Evolutionary conservation across 2,113 vertebrate species (phyloP).

Genomic region (Pachycephala philippinensis): DNA sequence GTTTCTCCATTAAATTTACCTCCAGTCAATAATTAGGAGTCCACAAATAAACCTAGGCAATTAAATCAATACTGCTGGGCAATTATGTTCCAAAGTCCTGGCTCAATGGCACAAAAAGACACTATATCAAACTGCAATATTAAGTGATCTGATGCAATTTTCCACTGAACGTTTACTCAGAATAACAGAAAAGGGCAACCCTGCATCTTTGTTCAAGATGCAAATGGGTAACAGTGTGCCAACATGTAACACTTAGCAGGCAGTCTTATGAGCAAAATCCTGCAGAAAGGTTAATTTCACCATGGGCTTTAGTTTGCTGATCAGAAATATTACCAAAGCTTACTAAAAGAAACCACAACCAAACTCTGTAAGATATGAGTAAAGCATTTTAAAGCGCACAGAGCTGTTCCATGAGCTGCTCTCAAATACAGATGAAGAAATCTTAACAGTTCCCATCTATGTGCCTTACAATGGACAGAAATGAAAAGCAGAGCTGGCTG

Average conservation of each 20-base stretch:
- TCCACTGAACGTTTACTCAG: constrained; percentile 45
- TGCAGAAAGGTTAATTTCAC: not conserved
- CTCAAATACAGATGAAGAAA: not conserved
- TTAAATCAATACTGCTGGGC: constrained; percentile 96
- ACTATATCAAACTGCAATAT: constrained; percentile 86
- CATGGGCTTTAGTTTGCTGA: not conserved
- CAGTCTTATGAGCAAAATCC: not conserved
- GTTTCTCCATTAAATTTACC: constrained; percentile 95
- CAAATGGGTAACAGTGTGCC: not conserved
- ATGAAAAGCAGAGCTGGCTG: not conserved
- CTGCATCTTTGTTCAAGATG: not conserved
- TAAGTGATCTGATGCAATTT: constrained; percentile 76
- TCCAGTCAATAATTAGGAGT: constrained; percentile 99
- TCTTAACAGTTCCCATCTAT: not conserved
- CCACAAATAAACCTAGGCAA: constrained; percentile 99
- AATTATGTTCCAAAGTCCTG: constrained; percentile 79
- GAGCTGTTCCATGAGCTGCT: not conserved
- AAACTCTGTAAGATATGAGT: not conserved
- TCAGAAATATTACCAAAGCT: not conserved
- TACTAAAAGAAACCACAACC: not conserved
- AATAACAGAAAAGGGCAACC: constrained; percentile 16
- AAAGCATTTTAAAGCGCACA: not conserved
- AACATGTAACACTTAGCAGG: not conserved
- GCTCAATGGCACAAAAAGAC: constrained; percentile 89
- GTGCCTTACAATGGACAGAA: not conserved